Evolutionary conservation across 2,888 invertebrate species (phyloP).

Genomic region (Napeogenes sylphis): DNA sequence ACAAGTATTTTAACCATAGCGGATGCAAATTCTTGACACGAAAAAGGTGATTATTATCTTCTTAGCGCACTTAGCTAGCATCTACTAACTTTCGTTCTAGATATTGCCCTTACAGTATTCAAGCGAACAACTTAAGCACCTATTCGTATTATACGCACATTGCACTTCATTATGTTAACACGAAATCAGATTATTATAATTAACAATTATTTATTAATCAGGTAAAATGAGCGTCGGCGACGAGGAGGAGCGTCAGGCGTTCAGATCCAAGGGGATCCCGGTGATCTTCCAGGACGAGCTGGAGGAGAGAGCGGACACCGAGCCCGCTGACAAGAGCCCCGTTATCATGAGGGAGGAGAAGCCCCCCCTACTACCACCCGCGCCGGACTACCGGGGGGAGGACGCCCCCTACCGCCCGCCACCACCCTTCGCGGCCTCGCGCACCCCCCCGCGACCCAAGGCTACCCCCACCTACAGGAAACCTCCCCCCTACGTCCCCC

Average conservation of each 20-base stretch:
- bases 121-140: not conserved
- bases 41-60: slow-evolving; percentile 36
- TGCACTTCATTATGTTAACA: not conserved
- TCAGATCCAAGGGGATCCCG: slow-evolving; percentile 91
- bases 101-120: slow-evolving; percentile 18
- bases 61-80: slow-evolving; percentile 22
- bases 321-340: slow-evolving; percentile 92
- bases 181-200: no score
- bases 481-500: slow-evolving; percentile 98
- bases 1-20: slow-evolving; percentile 36
- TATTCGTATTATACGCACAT: slow-evolving; percentile 3
- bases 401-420: slow-evolving; percentile 93
- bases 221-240: slow-evolving; percentile 84
- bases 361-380: slow-evolving; percentile 91
- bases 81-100: slow-evolving; percentile 12
- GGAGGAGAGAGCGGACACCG: slow-evolving; percentile 93
- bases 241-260: slow-evolving; percentile 89
- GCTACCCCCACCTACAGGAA: slow-evolving; percentile 94
- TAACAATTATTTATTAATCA: slow-evolving; percentile 8
- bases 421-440: slow-evolving; percentile 87
- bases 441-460: slow-evolving; percentile 88
- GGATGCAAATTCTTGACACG: slow-evolving; percentile 40
- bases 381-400: slow-evolving; percentile 81
- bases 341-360: slow-evolving; percentile 97
- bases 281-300: slow-evolving; percentile 98